Conservation (phyloP, 1,140 invertebrate species). For the Carposina sasakii region DNA sequence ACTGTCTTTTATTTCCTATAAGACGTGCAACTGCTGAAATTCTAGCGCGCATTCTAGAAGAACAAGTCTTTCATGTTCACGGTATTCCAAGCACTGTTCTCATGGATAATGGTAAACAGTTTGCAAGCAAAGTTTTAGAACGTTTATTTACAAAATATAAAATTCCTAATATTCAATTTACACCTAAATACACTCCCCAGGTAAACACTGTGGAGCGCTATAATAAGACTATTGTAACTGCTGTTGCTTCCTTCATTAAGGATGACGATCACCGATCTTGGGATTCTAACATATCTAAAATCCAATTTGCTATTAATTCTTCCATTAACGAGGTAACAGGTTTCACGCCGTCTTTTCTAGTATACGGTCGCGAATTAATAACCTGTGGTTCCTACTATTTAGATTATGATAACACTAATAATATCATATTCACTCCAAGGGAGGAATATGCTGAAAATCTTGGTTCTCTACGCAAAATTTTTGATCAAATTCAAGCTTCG, state of each 20-base stretch:
- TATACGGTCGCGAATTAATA: constrained; percentile 19
- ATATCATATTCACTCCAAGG: neutral
- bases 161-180: neutral
- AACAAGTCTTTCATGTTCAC: neutral
- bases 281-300: neutral
- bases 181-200: neutral
- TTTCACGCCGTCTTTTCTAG: constrained; percentile 20
- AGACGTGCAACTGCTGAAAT: neutral
- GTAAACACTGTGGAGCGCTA: no score
- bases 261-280: constrained; percentile 1
- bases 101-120: constrained; percentile 1
- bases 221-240: constrained; percentile 8
- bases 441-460: constrained; percentile 11
- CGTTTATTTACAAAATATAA: neutral
- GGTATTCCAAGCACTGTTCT: neutral
- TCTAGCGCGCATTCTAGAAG: neutral
- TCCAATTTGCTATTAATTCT: constrained; percentile 1
- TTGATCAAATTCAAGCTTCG: neutral
- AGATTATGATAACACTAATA: neutral
- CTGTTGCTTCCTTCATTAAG: constrained; percentile 4
- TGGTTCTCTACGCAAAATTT: neutral
- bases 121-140: neutral
- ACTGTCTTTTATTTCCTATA: neutral
- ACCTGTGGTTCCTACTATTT: constrained; percentile 17
- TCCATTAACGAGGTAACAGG: constrained; percentile 12